Conservation (phyloP, 2,113 vertebrate genomes). For the Aptenodytes patagonicus region DNA sequence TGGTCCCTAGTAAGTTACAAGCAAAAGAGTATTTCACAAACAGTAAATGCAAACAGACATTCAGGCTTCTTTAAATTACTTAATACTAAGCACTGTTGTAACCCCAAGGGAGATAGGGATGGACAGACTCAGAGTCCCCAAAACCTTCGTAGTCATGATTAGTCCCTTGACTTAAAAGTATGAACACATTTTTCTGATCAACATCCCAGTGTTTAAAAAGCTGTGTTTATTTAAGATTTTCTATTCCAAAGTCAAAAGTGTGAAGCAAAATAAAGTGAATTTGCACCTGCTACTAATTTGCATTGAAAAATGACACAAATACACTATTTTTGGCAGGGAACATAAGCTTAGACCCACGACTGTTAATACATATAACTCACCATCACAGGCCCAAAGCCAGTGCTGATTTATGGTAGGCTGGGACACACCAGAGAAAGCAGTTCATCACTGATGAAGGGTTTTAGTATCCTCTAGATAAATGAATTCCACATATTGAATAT, state of each 20-base stretch:
- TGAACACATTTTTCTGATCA: not conserved
- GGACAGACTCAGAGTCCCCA: not conserved
- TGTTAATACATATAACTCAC: not conserved
- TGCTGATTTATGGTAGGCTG: conserved; percentile 13
- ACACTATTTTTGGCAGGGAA: conserved; percentile 1
- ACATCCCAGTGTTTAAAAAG: not conserved
- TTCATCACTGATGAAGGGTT: conserved; percentile 32
- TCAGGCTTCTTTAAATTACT: not conserved
- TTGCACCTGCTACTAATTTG: not conserved
- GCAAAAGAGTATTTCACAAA: not conserved
- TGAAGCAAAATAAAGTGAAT: not conserved
- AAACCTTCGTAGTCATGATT: not conserved
- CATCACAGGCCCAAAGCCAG: not conserved
- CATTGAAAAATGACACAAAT: not conserved
- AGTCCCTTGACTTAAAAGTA: not conserved
- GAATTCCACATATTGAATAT: conserved; percentile 50
- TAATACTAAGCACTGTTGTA: not conserved
- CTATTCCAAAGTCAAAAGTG: not conserved
- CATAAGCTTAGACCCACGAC: not conserved
- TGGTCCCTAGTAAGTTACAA: not conserved
- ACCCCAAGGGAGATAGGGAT: not conserved
- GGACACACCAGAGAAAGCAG: not conserved
- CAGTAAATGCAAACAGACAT: not conserved
- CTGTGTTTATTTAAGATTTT: not conserved
- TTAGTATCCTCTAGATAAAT: conserved; percentile 52